Evolutionary conservation across 1,140 invertebrate species (phyloP).

Genomic region (Zeugodacus cucurbitae): DNA sequence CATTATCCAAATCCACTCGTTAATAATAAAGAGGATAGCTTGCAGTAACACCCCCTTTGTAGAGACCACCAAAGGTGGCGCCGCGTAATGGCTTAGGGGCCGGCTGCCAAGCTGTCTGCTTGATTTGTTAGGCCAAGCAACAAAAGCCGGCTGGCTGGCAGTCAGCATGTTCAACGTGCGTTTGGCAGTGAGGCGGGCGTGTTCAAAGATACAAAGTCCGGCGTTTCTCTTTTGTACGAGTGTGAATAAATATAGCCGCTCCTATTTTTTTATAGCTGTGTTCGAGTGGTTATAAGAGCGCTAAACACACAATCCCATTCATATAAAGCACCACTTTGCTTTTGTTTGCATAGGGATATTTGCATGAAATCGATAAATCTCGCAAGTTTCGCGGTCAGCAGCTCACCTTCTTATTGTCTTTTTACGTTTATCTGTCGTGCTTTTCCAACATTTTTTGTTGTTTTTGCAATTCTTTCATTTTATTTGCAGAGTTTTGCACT

Average conservation of each 20-base stretch:
- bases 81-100: neutral
- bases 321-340: neutral
- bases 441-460: neutral
- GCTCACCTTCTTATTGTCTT: neutral
- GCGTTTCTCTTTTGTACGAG: neutral
- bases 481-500: neutral
- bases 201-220: neutral
- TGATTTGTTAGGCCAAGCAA: neutral
- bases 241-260: neutral
- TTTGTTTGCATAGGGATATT: neutral
- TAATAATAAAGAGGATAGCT: neutral
- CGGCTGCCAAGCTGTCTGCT: neutral
- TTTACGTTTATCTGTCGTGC: neutral
- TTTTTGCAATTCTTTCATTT: neutral
- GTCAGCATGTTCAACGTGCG: neutral
- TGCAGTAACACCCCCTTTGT: neutral
- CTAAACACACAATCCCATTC: neutral
- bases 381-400: conserved; percentile 6
- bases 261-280: neutral
- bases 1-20: neutral
- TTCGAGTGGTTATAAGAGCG: neutral
- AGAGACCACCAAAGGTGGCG: conserved; percentile 3
- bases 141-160: neutral
- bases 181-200: neutral
- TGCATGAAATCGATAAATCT: conserved; percentile 33